These are phyloP conservation scores for Monopterus albus DNA, from an alignment of 2,113 vertebrate species.

Conservation along the genomic window DNA sequence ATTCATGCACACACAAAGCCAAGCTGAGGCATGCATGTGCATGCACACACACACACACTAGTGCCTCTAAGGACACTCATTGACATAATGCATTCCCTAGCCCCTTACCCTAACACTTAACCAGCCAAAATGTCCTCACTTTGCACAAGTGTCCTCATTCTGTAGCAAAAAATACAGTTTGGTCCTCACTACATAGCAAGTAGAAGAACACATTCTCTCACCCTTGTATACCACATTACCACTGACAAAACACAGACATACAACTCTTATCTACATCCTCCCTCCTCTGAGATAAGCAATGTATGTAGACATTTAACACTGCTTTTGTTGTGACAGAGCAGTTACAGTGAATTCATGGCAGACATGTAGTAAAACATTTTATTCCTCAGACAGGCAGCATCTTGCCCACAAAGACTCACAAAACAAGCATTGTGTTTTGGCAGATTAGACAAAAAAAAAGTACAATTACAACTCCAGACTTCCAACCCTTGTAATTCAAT, in stretches of 20 bases:
- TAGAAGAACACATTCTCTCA: not conserved
- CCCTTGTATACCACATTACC: constrained; percentile 21
- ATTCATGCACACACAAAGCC: constrained; percentile 19
- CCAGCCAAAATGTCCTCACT: too few relatives aligned
- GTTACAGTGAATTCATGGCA: not conserved
- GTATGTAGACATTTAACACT: not conserved
- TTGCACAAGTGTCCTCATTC: too few relatives aligned
- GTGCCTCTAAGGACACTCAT: too few relatives aligned
- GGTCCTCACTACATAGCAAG: too few relatives aligned
- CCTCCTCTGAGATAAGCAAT: constrained; percentile 14
- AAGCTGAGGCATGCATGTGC: constrained; percentile 19
- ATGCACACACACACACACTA: constrained; percentile 12
- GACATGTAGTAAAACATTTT: constrained; percentile 60
- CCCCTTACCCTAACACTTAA: too few relatives aligned
- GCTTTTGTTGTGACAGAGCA: not conserved
- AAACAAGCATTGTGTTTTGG: constrained; percentile 10
- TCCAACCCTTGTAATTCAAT: constrained; percentile 6
- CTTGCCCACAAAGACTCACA: constrained; percentile 15
- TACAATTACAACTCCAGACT: constrained; percentile 18
- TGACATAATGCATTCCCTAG: too few relatives aligned
- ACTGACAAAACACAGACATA: constrained; percentile 53
- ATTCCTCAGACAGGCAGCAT: constrained; percentile 50
- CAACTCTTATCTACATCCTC: constrained; percentile 33
- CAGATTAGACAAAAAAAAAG: constrained; percentile 35
- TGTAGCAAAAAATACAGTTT: too few relatives aligned